These are phyloP conservation scores for Phyllotis vaccarum DNA, from an alignment of 2,797 vertebrate genomes.

Conservation along the genomic window DNA sequence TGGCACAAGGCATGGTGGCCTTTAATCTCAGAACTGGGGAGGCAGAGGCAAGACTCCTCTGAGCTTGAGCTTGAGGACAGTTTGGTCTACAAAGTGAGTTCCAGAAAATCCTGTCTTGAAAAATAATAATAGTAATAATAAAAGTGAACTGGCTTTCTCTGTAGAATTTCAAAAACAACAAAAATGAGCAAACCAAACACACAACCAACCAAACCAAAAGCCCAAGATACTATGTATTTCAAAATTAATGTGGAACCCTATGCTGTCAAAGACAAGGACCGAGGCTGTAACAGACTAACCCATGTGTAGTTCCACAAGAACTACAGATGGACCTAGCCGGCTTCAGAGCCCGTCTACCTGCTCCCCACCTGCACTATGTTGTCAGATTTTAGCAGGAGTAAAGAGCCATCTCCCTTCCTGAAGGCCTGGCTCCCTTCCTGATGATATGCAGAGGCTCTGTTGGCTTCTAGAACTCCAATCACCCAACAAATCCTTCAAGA, in stretches of 20 bases:
- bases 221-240: background rate
- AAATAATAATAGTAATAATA: no score
- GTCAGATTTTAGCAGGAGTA: background rate
- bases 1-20: background rate
- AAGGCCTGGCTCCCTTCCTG: background rate
- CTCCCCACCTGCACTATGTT: background rate
- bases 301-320: background rate
- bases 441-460: background rate
- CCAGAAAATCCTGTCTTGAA: background rate
- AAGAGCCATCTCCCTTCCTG: background rate
- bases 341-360: background rate
- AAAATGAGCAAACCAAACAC: background rate
- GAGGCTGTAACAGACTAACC: background rate
- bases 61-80: background rate
- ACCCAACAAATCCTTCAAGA: background rate
- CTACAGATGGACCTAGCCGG: background rate
- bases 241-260: background rate
- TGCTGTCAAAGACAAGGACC: background rate
- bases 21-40: background rate
- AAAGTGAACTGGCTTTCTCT: background rate
- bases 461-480: background rate
- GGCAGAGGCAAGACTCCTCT: background rate
- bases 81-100: background rate
- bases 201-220: background rate
- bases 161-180: background rate